Evolutionary conservation across 2,797 vertebrate genomes (phyloP).

Genomic region (Remorina albescens): DNA sequence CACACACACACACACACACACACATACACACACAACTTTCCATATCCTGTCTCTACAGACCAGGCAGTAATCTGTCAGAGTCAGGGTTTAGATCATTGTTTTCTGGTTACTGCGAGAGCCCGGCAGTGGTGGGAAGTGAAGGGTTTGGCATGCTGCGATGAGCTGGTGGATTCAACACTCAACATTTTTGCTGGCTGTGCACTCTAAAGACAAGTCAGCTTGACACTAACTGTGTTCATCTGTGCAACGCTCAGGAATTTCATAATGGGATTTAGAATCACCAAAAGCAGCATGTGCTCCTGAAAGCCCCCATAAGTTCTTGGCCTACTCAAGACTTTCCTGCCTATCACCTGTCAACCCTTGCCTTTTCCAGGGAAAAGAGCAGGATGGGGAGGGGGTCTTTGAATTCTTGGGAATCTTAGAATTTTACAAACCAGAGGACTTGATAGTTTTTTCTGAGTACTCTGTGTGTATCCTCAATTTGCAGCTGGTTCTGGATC

Average conservation of each 20-base stretch:
- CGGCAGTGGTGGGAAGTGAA: constrained; percentile 25
- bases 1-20: constrained; percentile 19
- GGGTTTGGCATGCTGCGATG: constrained; percentile 57
- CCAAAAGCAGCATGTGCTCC: constrained; percentile 66
- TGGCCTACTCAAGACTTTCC: constrained; percentile 26
- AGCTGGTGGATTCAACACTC: constrained; percentile 63
- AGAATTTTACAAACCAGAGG: constrained; percentile 21
- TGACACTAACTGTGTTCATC: constrained; percentile 57
- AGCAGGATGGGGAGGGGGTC: constrained; percentile 6
- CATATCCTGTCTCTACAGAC: constrained; percentile 42
- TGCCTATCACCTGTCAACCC: constrained; percentile 35
- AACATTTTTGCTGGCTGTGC: constrained; percentile 57
- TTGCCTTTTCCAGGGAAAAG: constrained; percentile 13
- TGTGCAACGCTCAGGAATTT: constrained; percentile 57
- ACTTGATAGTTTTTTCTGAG: background rate
- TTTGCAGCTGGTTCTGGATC: constrained; percentile 96
- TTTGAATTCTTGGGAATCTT: constrained; percentile 32
- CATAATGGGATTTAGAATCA: constrained; percentile 74
- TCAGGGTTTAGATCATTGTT: constrained; percentile 60
- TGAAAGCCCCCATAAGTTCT: constrained; percentile 54
- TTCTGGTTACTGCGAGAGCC: constrained; percentile 51
- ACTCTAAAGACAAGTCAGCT: constrained; percentile 58
- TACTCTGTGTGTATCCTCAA: constrained; percentile 38
- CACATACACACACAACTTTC: constrained; percentile 14
- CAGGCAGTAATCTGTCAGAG: constrained; percentile 64